phyloP scores from a whole-genome alignment of 2,888 invertebrate genomes.

The Lasius platythorax region DNA sequence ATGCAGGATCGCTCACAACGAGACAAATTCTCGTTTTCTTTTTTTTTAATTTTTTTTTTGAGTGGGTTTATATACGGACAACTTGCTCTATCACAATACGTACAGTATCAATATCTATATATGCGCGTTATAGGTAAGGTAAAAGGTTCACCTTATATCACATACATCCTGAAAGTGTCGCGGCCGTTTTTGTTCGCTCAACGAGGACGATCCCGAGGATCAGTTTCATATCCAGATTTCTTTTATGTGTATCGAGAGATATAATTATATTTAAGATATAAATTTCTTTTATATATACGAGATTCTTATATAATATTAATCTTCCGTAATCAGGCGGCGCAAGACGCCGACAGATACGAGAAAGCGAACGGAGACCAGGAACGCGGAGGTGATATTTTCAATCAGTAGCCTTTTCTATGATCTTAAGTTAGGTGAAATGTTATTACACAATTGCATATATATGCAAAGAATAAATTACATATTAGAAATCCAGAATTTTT shows the following conservation, averaged over 20 bases:
- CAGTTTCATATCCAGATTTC: not conserved
- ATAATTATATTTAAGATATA: no score
- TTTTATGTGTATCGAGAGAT: not conserved
- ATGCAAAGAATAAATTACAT: not conserved
- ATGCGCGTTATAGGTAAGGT: constrained; percentile 67
- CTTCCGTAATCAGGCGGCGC: not conserved
- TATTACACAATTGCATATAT: not conserved
- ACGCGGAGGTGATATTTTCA: not conserved
- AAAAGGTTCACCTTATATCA: constrained; percentile 73
- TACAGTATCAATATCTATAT: constrained; percentile 74
- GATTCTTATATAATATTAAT: not conserved
- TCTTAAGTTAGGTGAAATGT: not conserved
- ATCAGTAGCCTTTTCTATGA: not conserved
- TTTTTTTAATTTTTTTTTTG: constrained; percentile 20
- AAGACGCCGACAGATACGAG: not conserved
- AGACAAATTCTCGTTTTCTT: constrained; percentile 10
- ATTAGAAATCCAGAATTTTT: not conserved
- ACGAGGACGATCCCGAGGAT: constrained; percentile 28
- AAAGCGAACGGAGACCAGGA: not conserved
- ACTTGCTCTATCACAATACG: constrained; percentile 80
- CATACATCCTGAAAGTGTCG: constrained; percentile 70
- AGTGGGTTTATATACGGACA: constrained; percentile 64
- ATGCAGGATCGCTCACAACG: constrained; percentile 38
- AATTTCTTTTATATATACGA: not conserved
- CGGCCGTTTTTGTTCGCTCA: constrained; percentile 46